Evolutionary conservation across 2,797 vertebrate species (phyloP), one percentile per base, ranked within the genome.

Genomic region (Oreonectes daqikongensis): DNA sequence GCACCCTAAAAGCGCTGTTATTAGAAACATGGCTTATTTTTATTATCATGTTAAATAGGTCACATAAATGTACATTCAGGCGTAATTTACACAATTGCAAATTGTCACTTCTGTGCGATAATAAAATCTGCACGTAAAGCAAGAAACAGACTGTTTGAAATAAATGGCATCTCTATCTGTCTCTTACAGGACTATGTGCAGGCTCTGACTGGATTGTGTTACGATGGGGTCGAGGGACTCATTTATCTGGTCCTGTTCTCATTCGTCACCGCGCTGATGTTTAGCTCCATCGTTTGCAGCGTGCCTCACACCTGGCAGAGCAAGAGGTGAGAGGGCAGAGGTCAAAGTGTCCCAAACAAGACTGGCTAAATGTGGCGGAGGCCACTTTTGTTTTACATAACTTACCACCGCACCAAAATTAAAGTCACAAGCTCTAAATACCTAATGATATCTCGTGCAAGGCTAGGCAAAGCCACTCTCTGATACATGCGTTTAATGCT

Each of bases 221-320:
- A 97, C 0, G 98, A 99, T 0, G 96, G 97, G 26, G 94, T 99
- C 46, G 98, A 99, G 89, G 98, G 98, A 64, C 92, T 99, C 85
- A 96, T 99, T 92, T 99, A 99, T 93, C 92, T 99, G 87, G 94
- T 97, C 66, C 90, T 99, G 67, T 99, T 98, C 91, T 99, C 98
- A 84, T 98, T 99, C 60, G 91, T 97, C 89, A 99, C 98, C 0
- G 97, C 98, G 0, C 96, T 99, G 81, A 99, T 99, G 98, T 98
- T 99, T 94, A 99, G 94, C 91, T 98, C 96, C 10, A 94, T 99
- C 10, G 91, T 99, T 80, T 99, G 98, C 94, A 98, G 96, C 0
- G 90, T 98, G 69, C 98, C 98, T 0, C 98, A 99, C 86, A 98
- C 97, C 76, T 99, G 98, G 98, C 93, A 95, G 48, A 91, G 92